Evolutionary conservation across 2,113 vertebrate species (phyloP), one percentile per base, ranked within the genome.

Genomic region (Mormoops blainvillei): DNA sequence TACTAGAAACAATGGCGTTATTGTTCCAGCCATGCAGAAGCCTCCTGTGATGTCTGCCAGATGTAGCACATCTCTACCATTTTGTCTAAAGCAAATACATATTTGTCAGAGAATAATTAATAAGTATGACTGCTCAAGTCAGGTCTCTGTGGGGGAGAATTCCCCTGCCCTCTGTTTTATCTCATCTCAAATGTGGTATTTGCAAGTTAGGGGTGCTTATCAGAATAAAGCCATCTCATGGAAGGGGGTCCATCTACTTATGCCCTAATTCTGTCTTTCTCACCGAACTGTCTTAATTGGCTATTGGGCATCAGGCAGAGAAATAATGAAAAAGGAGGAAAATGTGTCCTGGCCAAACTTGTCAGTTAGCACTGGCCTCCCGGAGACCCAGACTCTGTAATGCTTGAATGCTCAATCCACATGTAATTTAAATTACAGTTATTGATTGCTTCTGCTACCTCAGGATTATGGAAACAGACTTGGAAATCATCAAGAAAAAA

Each of bases 381-480:
- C 28, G 52, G 41, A 94, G 41, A 58, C 16, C 56, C 70, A 67
- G 67, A 19, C 20, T 52, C 14, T 52, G 77, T 26, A 81, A 70
- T 68, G 73, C 89, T 84, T 52, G 61, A 63, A 48, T 48, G 95
- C 45, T 93, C 73, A 36, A 41, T 82, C 85, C 91, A 73, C 22
- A 24, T 87, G 89, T 95, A 94, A 96, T 94, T 95, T 96, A 83
- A 91, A 84, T 89, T 70, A 31, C 61, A 95, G 89, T 93, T 98
- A 97, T 87, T 93, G 97, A 97, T 97, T 97, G 97, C 86, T 95
- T 96, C 82, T 96, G 91, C 89, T 96, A 83, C 96, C 83, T 96
- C 48, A 33, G 83, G 96, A 96, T 95, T 91, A 89, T 65, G 43
- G 93, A 89, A 95, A 83, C 96, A 97, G 96, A 92, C 93, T 97